A percentile compares a stretch with the other conserved stretches of the same genome.
Evolutionary conservation across 2,113 vertebrate genomes (phyloP).

Genomic region (Phyllostomus hastatus): DNA sequence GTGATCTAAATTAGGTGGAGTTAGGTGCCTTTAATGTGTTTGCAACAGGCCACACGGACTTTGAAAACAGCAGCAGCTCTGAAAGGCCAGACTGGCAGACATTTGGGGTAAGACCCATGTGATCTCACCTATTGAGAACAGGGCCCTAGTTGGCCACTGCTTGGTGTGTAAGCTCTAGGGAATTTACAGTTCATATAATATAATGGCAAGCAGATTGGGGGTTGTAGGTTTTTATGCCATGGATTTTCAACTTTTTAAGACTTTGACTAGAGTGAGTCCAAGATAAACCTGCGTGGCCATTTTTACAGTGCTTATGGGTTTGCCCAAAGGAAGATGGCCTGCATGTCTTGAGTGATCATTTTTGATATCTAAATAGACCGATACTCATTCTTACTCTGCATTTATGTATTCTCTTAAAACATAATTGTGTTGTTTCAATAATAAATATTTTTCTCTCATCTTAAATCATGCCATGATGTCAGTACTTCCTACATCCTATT

Average conservation of each 20-base stretch:
- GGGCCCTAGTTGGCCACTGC: background rate
- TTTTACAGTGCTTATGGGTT: background rate
- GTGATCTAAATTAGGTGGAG: background rate
- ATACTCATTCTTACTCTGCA: background rate
- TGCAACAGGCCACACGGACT: background rate
- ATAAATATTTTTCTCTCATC: background rate
- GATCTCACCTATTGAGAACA: background rate
- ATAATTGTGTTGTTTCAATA: background rate
- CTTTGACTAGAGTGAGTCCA: background rate
- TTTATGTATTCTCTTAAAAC: background rate
- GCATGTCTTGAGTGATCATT: background rate
- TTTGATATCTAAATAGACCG: background rate
- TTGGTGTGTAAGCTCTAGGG: background rate
- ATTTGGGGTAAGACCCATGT: rapidly evolving
- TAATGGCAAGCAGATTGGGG: background rate
- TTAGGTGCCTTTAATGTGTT: background rate
- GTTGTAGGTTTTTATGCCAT: background rate
- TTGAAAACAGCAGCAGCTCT: background rate
- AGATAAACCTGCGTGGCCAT: background rate
- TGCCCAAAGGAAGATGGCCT: background rate
- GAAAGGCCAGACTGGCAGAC: background rate
- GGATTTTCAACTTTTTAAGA: conserved; percentile 41
- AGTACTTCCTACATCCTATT: background rate
- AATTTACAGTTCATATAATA: background rate
- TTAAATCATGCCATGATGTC: background rate